Evolutionary conservation across 2,888 invertebrate genomes (phyloP), one percentile per base, ranked within the genome.

Genomic region (Drosophila lutescens): DNA sequence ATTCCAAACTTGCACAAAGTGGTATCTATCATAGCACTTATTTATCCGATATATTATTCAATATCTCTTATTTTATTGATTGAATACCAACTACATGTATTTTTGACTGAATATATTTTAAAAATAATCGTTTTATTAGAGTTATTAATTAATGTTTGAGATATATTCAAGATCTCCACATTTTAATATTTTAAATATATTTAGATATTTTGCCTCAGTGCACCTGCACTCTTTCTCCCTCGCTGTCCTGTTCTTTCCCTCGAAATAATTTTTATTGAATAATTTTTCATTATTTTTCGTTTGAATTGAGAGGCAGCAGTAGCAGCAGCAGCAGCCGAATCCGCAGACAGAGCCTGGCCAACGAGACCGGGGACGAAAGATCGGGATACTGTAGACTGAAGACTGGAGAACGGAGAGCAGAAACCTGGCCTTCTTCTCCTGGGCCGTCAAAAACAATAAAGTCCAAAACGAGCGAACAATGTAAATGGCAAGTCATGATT

Each of bases 401-500:
- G 38, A 32, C 34, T 12, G 61, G 15, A 41, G 61, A 60, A 20
- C 44, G 23, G 30, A 23, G 61, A 23, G n/a, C 40, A 49, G 62
- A 36, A 44, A 17, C 36, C 50, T 65, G 72, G 63, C 63, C 44
- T 58, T 58, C 62, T 60, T 57, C 60, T 58, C 30, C 58, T 66
- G 59, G 58, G 58, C 65, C 86, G 88, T 89, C 90, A 90, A 90
- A 86, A 90, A 89, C 90, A 91, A 90, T 90, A 90, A 90, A 90
- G 88, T 90, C 90, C 90, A 90, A 91, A 90, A 88, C 88, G 89
- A 89, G 89, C 88, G 88, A 90, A 90, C 89, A 91, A 90, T 90
- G 90, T 91, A 91, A 90, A 90, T 89, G 90, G 90, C 88, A 89
- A 90, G 91, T 90, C 90, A 90, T 90, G 90, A 90, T 90, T 90